Evolutionary conservation across 2,113 vertebrate genomes (phyloP).

Genomic region (Suncus etruscus): DNA sequence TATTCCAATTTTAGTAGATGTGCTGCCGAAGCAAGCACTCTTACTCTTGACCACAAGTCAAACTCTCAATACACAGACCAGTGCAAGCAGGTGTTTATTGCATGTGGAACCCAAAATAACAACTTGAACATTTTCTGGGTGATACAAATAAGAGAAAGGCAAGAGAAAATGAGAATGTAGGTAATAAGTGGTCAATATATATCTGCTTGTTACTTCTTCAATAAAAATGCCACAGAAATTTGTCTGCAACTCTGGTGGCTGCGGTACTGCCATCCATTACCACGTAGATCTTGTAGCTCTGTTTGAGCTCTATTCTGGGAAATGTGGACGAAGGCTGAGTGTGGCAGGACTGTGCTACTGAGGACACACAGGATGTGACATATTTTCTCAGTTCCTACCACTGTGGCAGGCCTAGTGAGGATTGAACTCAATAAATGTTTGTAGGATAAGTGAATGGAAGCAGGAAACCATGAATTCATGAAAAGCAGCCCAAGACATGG

Average conservation of each 20-base stretch:
- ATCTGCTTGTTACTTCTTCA: background rate
- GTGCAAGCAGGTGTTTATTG: background rate
- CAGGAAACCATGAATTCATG: conserved; percentile 76
- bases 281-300: background rate
- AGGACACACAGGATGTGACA: background rate
- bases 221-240: background rate
- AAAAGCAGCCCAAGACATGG: conserved; percentile 66
- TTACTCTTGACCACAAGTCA: too few relatives aligned
- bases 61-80: background rate
- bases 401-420: background rate
- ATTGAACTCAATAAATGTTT: conserved; percentile 72
- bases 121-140: background rate
- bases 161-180: background rate
- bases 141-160: background rate
- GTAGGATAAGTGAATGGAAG: conserved; percentile 68
- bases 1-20: too few relatives aligned
- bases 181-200: background rate
- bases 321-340: background rate
- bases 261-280: background rate
- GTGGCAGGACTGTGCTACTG: background rate
- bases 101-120: fast-evolving
- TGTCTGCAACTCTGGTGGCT: background rate
- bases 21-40: too few relatives aligned
- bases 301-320: background rate
- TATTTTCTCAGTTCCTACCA: background rate